Base-by-base conservation (phyloP, 1,140 invertebrate species). In the Bradysia coprophila region DNA sequence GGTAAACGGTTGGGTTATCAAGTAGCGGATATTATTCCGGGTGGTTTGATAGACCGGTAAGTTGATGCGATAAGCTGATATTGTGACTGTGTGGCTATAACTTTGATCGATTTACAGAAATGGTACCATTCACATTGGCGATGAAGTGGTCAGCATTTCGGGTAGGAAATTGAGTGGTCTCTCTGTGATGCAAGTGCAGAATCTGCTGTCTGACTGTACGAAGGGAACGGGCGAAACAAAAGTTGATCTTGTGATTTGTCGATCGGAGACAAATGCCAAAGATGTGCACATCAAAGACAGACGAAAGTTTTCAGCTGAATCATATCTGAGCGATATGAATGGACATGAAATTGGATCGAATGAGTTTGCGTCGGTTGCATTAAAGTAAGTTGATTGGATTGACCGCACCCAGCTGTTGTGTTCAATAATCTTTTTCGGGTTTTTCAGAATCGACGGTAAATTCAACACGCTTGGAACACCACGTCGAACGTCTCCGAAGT, bases 81-180 rank as follows among this genome's bases (percentile, higher is more conserved):
- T n/a, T n/a, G n/a, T n/a, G n/a, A n/a, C n/a, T n/a, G n/a, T n/a
- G n/a, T n/a, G n/a, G n/a, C n/a, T n/a, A n/a, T n/a, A n/a, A n/a
- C n/a, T n/a, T n/a, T n/a, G n/a, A n/a, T n/a, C n/a, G n/a, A n/a
- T 8, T 66, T 65, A 43, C 64, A 83, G 79, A 49, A 83, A 86
- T 55, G 82, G 81, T 0, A 71, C 75, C 5, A 54, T 90, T 40
- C 69, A 70, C 42, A 69, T 81, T 41, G 82, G 81, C 2, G 86
- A 90, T 59, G 82, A 89, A 63, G 73, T 90, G 16, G 61, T 89
- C 6, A 85, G 83, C 49, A 81, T 89, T 1, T 88, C 89, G 57
- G 84, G 84, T 0, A 67, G 72, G 47, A 65, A 75, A 49, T 59
- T 89, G 42, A 68, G 79, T 21, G 81, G 81, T 13, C 57, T 87